Evolutionary conservation across 1,140 invertebrate species (phyloP), one percentile per base, ranked within the genome.

Genomic region (Bilobella aurantiaca): DNA sequence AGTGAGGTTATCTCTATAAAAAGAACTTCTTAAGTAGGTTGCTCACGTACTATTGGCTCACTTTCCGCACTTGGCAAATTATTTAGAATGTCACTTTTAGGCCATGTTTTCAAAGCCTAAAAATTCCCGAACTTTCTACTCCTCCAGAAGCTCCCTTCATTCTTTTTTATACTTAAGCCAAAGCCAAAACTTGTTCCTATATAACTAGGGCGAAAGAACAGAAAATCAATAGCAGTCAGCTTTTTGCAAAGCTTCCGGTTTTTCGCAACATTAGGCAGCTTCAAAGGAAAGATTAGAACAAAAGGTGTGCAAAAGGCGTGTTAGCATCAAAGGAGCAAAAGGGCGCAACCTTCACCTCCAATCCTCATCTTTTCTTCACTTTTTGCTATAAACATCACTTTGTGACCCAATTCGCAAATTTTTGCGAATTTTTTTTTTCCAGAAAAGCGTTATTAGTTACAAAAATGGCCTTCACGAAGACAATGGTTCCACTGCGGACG

Each of bases 401-500:
- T n/a, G n/a, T 42, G 8, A 42, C 8, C 37, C n/a, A 8, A 12
- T n/a, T 42, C n/a, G 8, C 37, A 12, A 42, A 12, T 42, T 8
- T 42, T 42, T 12, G n/a, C 37, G 37, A 42, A n/a, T n/a, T 42
- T 53, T 5, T 53, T 23, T 53, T 23, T 16, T 53, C 21, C 49
- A 53, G 3, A 53, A 53, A 53, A 23, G n/a, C n/a, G 12, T 53
- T 23, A 12, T 23, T 23, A 12, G 3, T 14, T 23, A 5, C 49
- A 18, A 23, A 53, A 8, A 58, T 58, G 57, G 57, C 57, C 8
- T 29, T 58, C 3, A 58, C 57, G 8, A 58, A 12, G 57, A 27
- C 58, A n/a, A 34, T 60, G 29, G 28, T 62, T 62, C 32, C 59
- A 21, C 37, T 62, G 30, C 23, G 32, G 37, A 42, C 21, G 18